phyloP scores from a whole-genome alignment of 1,140 invertebrate species.

The Aphelenchoides fujianensis region DNA sequence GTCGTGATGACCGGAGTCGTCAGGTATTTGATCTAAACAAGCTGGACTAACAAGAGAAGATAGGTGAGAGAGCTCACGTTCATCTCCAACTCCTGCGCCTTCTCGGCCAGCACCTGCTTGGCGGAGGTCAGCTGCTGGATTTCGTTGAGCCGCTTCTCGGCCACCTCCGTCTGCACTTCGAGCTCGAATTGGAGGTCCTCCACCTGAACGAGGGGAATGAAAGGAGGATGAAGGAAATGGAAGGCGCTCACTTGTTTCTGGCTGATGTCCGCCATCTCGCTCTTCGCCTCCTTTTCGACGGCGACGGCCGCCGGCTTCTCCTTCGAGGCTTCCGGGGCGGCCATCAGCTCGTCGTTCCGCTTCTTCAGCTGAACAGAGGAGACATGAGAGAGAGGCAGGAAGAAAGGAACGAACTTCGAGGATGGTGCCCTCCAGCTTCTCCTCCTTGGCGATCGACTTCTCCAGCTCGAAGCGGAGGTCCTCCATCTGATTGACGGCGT shows the following conservation, averaged over 20 bases:
- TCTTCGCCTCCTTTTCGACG: neutral
- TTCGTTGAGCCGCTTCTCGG: slow-evolving; percentile 40
- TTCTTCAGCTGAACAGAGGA: slow-evolving; percentile 18
- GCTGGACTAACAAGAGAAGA: neutral
- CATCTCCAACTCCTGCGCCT: slow-evolving; percentile 40
- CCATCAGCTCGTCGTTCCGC: neutral
- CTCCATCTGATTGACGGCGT: slow-evolving; percentile 37
- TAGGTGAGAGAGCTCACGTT: slow-evolving; percentile 19
- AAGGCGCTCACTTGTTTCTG: slow-evolving; percentile 35
- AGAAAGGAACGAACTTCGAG: slow-evolving; percentile 33
- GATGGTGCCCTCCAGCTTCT: slow-evolving; percentile 39
- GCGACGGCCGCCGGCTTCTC: neutral
- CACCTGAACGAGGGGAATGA: slow-evolving; percentile 36
- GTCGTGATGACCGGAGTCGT: slow-evolving; percentile 28
- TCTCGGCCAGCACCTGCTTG: slow-evolving; percentile 39
- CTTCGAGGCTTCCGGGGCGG: neutral
- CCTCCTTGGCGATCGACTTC: slow-evolving; percentile 35
- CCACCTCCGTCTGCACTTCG: slow-evolving; percentile 41
- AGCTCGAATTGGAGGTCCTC: slow-evolving; percentile 44
- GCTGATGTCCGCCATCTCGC: slow-evolving; percentile 28
- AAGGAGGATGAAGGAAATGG: no score
- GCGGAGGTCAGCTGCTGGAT: slow-evolving; percentile 39
- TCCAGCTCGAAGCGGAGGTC: slow-evolving; percentile 42
- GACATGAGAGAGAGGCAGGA: neutral
- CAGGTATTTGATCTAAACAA: slow-evolving; percentile 45